A percentile compares a stretch with the other conserved stretches of the same genome.
Evolutionary conservation across 2,113 vertebrate genomes (phyloP).

Genomic region (Mixornis gularis): DNA sequence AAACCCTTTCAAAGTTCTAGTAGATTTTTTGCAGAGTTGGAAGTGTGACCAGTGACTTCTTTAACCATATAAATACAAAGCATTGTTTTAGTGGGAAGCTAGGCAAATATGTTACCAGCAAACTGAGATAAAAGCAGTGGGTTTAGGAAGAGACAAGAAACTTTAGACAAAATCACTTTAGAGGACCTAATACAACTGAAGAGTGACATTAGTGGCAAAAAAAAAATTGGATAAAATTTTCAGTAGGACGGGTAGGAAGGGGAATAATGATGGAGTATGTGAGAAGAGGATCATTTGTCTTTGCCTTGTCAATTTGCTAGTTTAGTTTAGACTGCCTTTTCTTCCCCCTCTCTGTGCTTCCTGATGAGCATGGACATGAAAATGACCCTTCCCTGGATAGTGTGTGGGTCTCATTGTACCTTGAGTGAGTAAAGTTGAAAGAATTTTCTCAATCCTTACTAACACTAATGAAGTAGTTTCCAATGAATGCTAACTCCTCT

Average conservation of each 20-base stretch:
- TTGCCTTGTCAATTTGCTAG: not conserved
- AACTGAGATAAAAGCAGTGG: not conserved
- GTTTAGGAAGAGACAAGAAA: not conserved
- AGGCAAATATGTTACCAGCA: not conserved
- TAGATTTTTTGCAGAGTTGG: not conserved
- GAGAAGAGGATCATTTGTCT: not conserved
- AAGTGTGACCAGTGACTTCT: not conserved
- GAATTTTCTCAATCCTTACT: not conserved
- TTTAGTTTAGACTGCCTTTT: not conserved
- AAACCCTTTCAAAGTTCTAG: not conserved
- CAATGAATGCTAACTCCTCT: conserved; percentile 23
- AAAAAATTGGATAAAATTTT: not conserved
- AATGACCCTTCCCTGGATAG: not conserved
- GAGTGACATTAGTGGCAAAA: not conserved
- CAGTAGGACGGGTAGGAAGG: not conserved
- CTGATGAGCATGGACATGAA: not conserved
- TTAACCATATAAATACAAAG: not conserved
- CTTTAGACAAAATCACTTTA: not conserved
- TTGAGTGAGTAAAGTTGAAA: not conserved
- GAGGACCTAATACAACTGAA: not conserved
- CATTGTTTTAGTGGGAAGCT: not conserved
- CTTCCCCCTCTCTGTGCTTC: not conserved
- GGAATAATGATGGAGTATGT: not conserved
- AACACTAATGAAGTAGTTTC: not conserved
- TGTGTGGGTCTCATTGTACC: not conserved